Percentiles rank a stretch among this genome's conserved stretches.
These are phyloP conservation scores for Synanthedon formicaeformis DNA, from an alignment of 2,888 invertebrate species.

Conservation along the genomic window DNA sequence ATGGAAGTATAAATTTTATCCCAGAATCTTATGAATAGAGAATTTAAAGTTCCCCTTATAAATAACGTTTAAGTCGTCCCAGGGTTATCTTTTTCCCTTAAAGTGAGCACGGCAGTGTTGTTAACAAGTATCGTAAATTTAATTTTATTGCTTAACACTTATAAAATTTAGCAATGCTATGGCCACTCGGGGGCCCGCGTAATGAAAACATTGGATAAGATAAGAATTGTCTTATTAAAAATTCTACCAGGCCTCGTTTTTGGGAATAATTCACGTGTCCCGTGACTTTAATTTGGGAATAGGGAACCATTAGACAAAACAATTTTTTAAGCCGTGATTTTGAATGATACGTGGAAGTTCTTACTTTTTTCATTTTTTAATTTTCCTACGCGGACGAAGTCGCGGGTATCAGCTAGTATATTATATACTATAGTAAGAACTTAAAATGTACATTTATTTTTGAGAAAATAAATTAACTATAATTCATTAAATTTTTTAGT, in stretches of 20 bases:
- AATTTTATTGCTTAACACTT: conserved; percentile 39
- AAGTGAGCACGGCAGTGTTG: conserved; percentile 16
- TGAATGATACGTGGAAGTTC: no score
- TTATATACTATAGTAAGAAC: no score
- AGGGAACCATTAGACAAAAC: no score
- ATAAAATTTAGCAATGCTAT: conserved; percentile 35
- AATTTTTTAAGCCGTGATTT: no score
- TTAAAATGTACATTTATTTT: no score
- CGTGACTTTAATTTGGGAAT: background rate
- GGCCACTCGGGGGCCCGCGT: conserved; percentile 8
- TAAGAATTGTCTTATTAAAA: conserved; percentile 13
- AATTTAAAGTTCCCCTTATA: conserved; percentile 30
- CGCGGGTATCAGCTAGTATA: no score
- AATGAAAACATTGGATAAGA: conserved; percentile 25
- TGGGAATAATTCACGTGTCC: conserved; percentile 7
- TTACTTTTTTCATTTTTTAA: no score
- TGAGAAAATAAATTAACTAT: no score
- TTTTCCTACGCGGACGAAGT: no score
- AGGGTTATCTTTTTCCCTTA: conserved; percentile 43
- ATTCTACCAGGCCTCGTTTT: conserved; percentile 13
- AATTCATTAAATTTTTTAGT: no score
- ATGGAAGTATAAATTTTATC: conserved; percentile 29
- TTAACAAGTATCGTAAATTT: conserved; percentile 40
- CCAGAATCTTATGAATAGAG: conserved; percentile 37
- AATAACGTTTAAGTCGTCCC: conserved; percentile 42